phyloP scores from a whole-genome alignment of 2,113 vertebrate genomes.

The Myrmecophaga tridactyla region DNA sequence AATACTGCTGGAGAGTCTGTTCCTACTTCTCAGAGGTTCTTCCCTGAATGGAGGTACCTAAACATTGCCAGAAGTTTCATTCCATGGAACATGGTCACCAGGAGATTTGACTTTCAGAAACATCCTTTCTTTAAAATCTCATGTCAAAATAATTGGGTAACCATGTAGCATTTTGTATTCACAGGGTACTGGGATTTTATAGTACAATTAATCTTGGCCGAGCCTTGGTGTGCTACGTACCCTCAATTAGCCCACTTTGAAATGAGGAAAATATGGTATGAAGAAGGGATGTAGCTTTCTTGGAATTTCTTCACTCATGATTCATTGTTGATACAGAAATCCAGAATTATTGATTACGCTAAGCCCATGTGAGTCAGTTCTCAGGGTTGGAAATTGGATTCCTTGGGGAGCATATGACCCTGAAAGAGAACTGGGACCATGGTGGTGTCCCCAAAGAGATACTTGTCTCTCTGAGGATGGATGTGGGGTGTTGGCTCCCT shows the following conservation, averaged over 20 bases:
- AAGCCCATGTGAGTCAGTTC: neutral
- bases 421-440: neutral
- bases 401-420: neutral
- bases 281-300: neutral
- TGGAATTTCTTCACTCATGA: neutral
- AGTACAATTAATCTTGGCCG: neutral
- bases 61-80: neutral
- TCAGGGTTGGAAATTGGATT: neutral
- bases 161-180: neutral
- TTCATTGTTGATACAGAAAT: neutral
- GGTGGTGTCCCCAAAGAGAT: neutral
- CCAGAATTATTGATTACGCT: neutral
- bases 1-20: neutral
- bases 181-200: neutral
- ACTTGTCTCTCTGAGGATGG: neutral
- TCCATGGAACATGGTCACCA: neutral
- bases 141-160: neutral
- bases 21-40: neutral
- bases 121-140: neutral
- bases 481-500: accelerated
- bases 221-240: neutral
- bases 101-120: neutral
- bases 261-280: neutral
- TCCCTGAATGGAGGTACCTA: neutral
- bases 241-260: neutral